These are phyloP conservation scores for Coranthus polyacanthus DNA, from an alignment of 2,797 vertebrate genomes.

Conservation along the genomic window DNA sequence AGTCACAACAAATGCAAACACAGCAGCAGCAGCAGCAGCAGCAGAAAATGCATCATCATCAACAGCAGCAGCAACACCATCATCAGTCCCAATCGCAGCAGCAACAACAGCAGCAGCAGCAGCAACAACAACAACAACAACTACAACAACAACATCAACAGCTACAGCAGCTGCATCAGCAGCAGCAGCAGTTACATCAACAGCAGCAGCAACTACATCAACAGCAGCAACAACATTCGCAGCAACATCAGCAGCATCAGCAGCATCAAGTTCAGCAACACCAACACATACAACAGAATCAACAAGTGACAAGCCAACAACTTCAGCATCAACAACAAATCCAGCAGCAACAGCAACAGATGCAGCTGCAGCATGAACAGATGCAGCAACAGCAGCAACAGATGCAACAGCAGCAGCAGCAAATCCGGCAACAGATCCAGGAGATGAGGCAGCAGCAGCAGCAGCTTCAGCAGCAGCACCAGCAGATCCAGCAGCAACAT, in stretches of 20 bases:
- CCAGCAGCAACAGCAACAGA: constrained; percentile 80
- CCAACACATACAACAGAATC: constrained; percentile 74
- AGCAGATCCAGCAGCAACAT: constrained; percentile 87
- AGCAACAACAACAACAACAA: constrained; percentile 38
- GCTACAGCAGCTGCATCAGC: constrained; percentile 60
- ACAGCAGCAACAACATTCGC: constrained; percentile 63
- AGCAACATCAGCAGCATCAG: constrained; percentile 48
- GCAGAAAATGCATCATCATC: constrained; percentile 50
- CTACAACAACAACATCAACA: constrained; percentile 57
- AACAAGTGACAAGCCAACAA: constrained; percentile 62
- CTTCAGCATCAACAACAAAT: constrained; percentile 75
- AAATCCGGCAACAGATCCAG: constrained; percentile 84
- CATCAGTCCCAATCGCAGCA: constrained; percentile 57
- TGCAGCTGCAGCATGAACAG: constrained; percentile 83
- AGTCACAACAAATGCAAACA: constrained; percentile 70
- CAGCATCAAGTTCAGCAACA: constrained; percentile 69
- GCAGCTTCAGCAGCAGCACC: constrained; percentile 87
- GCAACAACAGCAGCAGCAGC: constrained; percentile 55
- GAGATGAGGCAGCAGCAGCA: constrained; percentile 87
- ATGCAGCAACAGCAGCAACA: constrained; percentile 86
- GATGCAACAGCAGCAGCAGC: constrained; percentile 86
- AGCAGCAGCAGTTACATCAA: constrained; percentile 70
- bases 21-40: constrained; percentile 71
- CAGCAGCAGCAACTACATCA: constrained; percentile 69
- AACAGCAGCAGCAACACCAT: constrained; percentile 40